Evolutionary conservation across 2,797 vertebrate species (phyloP), one percentile per base, ranked within the genome.

Genomic region (Scyliorhinus canicula): DNA sequence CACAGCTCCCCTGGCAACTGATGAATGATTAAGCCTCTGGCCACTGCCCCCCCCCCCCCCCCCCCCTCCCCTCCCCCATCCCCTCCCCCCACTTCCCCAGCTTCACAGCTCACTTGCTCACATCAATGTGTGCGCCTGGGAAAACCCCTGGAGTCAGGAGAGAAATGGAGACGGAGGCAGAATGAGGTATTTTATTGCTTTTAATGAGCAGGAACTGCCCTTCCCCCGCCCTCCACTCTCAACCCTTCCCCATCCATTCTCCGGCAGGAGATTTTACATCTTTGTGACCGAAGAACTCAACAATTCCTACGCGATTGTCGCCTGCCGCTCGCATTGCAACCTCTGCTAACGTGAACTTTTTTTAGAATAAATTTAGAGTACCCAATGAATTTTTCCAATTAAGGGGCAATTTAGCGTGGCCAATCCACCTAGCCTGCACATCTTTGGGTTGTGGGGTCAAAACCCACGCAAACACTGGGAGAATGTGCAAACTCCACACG

Each of bases 1-100:
- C 88, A 91, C 57, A 63, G 21, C 88, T 91, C 57, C 88, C 88
- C 93, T 28, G 6, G 93, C 93, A 93, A 93, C 93, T 19, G 44
- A 35, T 69, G 44, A 93, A 71, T 93, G 65, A 93, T 93, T 93
- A 93, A 93, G 71, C 44, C 88, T n/a, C n/a, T 16, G 65, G 26
- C 47, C 44, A 31, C 4, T 50, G 65, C 44, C 40, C 44, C 60
- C 3, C 1, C 5, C 55, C 55, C 0, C 55, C 55, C 2, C 55
- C 55, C 55, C 55, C 55, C 5, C 55, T 55, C 55, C 55, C 55
- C 9, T 9, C 0, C 9, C 21, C 40, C 60, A n/a, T n/a, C n/a
- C n/a, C n/a, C n/a, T n/a, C n/a, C n/a, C n/a, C n/a, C n/a, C n/a
- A n/a, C n/a, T n/a, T n/a, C n/a, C n/a, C 44, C 44, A 50, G 63